Conservation (phyloP, 1,140 invertebrate species). For the Tetramorium alpestre region DNA sequence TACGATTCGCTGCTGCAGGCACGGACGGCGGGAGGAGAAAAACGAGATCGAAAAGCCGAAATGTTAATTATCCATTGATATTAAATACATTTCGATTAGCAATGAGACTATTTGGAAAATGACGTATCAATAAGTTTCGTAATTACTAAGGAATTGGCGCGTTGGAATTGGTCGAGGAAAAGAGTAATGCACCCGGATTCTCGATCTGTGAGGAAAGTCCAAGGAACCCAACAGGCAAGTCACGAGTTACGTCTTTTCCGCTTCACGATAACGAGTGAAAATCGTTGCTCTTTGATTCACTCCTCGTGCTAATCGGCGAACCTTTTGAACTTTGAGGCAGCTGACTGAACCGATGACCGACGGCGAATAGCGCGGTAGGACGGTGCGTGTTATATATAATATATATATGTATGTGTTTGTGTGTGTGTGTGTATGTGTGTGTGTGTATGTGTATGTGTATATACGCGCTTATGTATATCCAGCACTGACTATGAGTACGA, state of each 20-base stretch:
- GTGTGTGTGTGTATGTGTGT: not conserved
- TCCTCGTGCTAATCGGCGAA: conserved; percentile 19
- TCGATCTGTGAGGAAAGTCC: not conserved
- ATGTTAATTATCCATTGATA: not conserved
- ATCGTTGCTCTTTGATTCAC: conserved; percentile 21
- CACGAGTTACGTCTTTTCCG: not conserved
- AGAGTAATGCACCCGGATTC: not conserved
- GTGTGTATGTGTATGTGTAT: not conserved
- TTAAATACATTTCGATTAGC: not conserved
- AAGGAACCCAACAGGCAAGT: not conserved
- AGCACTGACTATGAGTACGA: conserved; percentile 53
- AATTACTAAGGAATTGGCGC: not conserved
- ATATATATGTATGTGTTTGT: not conserved
- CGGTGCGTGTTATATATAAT: not conserved
- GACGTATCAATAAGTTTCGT: not conserved
- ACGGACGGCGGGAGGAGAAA: not conserved
- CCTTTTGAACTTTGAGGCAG: conserved; percentile 11
- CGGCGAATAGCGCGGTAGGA: not conserved
- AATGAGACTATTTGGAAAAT: not conserved
- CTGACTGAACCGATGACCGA: conserved; percentile 40
- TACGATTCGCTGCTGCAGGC: conserved; percentile 1
- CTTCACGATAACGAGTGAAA: conserved; percentile 13
- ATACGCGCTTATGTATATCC: conserved; percentile 20
- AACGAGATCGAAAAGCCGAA: not conserved
- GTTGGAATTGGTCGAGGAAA: not conserved